Conservation (phyloP, 2,797 vertebrate species). For the Neostethus bicornis region DNA sequence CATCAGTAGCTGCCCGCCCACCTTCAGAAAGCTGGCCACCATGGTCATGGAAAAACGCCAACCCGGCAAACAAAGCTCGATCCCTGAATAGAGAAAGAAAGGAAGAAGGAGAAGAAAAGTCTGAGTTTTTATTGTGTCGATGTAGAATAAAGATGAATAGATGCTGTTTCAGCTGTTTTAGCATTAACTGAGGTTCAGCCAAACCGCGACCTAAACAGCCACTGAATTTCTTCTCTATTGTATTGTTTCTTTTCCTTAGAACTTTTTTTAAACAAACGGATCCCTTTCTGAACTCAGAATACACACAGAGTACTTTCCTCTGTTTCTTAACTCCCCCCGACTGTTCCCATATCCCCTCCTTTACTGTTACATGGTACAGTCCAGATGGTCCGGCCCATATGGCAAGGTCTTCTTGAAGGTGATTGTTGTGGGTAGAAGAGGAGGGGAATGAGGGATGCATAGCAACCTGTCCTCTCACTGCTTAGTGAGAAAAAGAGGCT, state of each 20-base stretch:
- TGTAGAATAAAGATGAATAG: not conserved
- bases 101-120: constrained; percentile 8
- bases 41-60: constrained; percentile 97
- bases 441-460: constrained; percentile 20
- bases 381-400: constrained; percentile 75
- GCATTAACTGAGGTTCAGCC: constrained; percentile 15
- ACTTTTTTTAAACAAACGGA: constrained; percentile 35
- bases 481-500: constrained; percentile 33
- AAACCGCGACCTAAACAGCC: constrained; percentile 21
- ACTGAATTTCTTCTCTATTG: constrained; percentile 49
- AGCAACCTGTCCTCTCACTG: constrained; percentile 46
- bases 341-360: constrained; percentile 28
- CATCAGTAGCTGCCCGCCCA: constrained; percentile 94
- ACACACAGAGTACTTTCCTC: constrained; percentile 19
- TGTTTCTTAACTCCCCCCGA: constrained; percentile 13
- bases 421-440: constrained; percentile 47
- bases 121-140: not conserved
- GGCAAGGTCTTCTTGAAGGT: constrained; percentile 74
- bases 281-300: constrained; percentile 26
- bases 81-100: constrained; percentile 78
- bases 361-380: constrained; percentile 62
- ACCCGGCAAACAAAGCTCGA: constrained; percentile 92
- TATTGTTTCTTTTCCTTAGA: constrained; percentile 51
- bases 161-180: constrained; percentile 22
- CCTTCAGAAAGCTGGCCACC: constrained; percentile 94